Percentiles rank a stretch among this genome's conserved stretches.
Evolutionary conservation across 2,888 invertebrate species (phyloP).

Genomic region (Papilio protenor): DNA sequence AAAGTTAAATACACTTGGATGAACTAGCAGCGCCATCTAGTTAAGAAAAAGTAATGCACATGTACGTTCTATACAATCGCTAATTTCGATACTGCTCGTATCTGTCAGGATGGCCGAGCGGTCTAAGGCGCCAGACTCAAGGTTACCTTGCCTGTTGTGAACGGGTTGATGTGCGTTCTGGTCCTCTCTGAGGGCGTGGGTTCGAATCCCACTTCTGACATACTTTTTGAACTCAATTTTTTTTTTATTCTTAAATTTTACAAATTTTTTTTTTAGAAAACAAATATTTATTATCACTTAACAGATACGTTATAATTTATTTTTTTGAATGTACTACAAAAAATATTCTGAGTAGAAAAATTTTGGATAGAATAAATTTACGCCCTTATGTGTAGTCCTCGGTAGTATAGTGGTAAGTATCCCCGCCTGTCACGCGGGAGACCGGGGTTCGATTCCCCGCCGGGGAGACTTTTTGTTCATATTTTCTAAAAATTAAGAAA

Average conservation of each 20-base stretch:
- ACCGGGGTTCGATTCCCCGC: constrained; percentile 85
- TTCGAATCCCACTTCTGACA: constrained; percentile 41
- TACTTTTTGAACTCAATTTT: not conserved
- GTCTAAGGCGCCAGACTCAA: constrained; percentile 38
- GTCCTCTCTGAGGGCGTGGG: constrained; percentile 44
- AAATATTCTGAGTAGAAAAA: not conserved
- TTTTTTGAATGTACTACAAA: too few relatives aligned
- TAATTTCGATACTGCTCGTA: not conserved
- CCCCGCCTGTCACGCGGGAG: constrained; percentile 85
- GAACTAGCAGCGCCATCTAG: constrained; percentile 13
- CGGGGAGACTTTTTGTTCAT: constrained; percentile 51
- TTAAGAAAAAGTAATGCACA: not conserved
- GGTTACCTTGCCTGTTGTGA: constrained; percentile 28
- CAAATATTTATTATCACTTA: not conserved
- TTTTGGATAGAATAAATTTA: not conserved
- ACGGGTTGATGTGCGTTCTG: constrained; percentile 36
- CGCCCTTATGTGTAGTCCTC: constrained; percentile 58
- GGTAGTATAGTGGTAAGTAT: constrained; percentile 85
- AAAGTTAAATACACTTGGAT: not conserved
- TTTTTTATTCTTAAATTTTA: not conserved
- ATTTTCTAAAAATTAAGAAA: too few relatives aligned
- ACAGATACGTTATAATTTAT: too few relatives aligned
- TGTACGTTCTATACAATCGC: not conserved
- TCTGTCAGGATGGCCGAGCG: constrained; percentile 39
- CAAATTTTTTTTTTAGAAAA: not conserved